Percentiles rank a stretch among this genome's conserved stretches.
phyloP scores from a whole-genome alignment of 2,888 invertebrate genomes.

The Stenotaenia linearis region DNA sequence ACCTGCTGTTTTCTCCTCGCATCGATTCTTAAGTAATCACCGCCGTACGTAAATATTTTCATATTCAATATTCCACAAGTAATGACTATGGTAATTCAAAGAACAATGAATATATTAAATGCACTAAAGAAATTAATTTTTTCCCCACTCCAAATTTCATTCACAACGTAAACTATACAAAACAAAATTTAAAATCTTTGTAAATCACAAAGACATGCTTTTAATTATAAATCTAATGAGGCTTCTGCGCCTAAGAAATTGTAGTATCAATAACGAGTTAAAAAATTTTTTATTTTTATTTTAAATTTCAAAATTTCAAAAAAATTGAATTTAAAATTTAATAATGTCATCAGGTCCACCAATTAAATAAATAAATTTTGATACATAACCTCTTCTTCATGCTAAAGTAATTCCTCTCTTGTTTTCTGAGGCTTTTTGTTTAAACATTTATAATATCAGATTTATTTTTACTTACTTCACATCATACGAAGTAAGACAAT shows the following conservation, averaged over 20 bases:
- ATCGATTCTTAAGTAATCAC: constrained; percentile 12
- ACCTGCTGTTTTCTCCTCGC: neutral
- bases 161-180: too few species aligned
- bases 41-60: constrained; percentile 10
- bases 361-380: neutral
- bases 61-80: neutral
- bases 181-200: too few species aligned
- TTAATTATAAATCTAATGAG: too few species aligned
- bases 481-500: too few species aligned
- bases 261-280: too few species aligned
- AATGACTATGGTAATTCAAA: neutral
- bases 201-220: too few species aligned
- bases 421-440: too few species aligned
- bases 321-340: neutral
- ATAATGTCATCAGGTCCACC: too few species aligned
- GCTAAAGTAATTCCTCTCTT: neutral
- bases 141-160: too few species aligned
- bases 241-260: too few species aligned
- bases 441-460: too few species aligned
- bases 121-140: neutral
- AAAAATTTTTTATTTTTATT: neutral
- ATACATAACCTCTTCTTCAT: neutral
- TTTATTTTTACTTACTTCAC: too few species aligned
- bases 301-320: neutral
- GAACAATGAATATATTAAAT: neutral